These are phyloP conservation scores for Chironomus tepperi DNA, from an alignment of 1,140 invertebrate species.

Conservation along the genomic window DNA sequence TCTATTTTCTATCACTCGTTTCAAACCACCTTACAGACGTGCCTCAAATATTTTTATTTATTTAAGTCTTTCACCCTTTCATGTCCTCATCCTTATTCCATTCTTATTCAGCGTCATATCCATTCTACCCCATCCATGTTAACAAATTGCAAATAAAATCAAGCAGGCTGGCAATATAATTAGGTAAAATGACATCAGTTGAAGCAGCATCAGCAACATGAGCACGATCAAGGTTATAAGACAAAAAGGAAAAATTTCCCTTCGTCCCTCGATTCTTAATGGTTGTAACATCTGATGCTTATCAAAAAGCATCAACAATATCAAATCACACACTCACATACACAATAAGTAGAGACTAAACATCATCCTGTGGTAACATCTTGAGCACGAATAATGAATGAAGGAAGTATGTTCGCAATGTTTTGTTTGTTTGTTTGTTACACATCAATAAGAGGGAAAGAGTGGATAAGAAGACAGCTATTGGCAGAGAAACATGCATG, in stretches of 20 bases:
- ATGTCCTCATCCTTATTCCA: no score
- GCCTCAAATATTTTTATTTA: not conserved
- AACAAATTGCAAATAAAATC: not conserved
- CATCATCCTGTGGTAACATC: not conserved
- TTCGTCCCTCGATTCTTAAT: slow-evolving; percentile 12
- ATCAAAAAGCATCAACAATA: not conserved
- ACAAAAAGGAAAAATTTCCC: no score
- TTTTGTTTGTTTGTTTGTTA: not conserved
- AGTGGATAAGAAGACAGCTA: not conserved
- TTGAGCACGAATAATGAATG: slow-evolving; percentile 21
- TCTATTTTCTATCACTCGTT: not conserved
- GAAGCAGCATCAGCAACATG: not conserved
- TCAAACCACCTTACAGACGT: slow-evolving; percentile 6
- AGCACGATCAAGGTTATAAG: not conserved
- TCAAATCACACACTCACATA: not conserved
- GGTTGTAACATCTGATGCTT: not conserved
- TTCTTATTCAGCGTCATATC: not conserved
- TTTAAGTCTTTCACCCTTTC: not conserved
- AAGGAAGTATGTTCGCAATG: not conserved
- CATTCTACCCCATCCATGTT: not conserved
- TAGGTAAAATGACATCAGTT: slow-evolving; percentile 1
- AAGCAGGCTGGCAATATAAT: slow-evolving; percentile 1
- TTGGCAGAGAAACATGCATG: no score
- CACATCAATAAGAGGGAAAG: not conserved
- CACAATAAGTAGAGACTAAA: not conserved